Evolutionary conservation across 2,888 invertebrate genomes (phyloP).

Genomic region (Achlya flavicornis): DNA sequence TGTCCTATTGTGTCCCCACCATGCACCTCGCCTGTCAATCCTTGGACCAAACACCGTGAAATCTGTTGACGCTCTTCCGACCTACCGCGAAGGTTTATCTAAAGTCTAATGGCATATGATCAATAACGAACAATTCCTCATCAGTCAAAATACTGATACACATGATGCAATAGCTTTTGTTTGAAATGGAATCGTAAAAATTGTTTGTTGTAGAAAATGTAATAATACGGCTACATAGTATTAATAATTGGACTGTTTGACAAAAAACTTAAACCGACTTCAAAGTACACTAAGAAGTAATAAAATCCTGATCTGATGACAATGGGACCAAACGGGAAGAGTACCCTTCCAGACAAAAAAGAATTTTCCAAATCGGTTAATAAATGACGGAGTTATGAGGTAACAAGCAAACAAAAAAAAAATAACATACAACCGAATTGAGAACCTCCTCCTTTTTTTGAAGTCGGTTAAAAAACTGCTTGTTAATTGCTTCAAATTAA

Average conservation of each 20-base stretch:
- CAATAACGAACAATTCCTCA: constrained; percentile 1
- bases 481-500: not conserved
- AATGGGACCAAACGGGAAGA: no score
- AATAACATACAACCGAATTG: no score
- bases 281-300: no score
- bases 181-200: not conserved
- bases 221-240: no score
- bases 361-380: no score
- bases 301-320: no score
- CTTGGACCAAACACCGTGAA: constrained; percentile 58
- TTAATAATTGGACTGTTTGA: no score
- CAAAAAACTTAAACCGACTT: no score
- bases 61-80: constrained; percentile 53
- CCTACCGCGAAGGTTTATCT: constrained; percentile 58
- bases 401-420: no score
- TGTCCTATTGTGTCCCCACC: constrained; percentile 53
- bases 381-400: no score
- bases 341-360: no score
- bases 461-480: not conserved
- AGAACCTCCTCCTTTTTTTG: no score
- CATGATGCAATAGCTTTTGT: not conserved
- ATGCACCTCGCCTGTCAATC: constrained; percentile 58
- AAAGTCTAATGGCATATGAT: constrained; percentile 29
- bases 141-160: not conserved
- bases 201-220: not conserved